phyloP scores from a whole-genome alignment of 2,888 invertebrate species.

The Caenorhabditis panamensis region DNA sequence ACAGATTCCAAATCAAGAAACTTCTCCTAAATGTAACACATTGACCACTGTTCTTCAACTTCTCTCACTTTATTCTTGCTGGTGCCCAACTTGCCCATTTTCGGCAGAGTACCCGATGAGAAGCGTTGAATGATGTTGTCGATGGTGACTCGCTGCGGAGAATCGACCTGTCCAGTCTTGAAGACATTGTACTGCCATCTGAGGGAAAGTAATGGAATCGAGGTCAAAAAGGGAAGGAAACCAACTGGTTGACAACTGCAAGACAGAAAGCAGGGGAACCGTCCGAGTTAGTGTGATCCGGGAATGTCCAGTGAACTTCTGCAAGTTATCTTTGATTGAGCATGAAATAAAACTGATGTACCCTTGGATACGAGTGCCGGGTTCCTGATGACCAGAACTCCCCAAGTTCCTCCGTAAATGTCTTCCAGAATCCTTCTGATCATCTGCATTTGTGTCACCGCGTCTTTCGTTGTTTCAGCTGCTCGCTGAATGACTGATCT shows the following conservation, averaged over 20 bases:
- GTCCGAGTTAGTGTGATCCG: slow-evolving; percentile 77
- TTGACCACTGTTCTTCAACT: too few species aligned
- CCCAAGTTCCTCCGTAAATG: slow-evolving; percentile 81
- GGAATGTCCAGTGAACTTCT: slow-evolving; percentile 81
- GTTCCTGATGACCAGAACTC: slow-evolving; percentile 78
- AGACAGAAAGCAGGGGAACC: slow-evolving; percentile 80
- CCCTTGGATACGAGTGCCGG: slow-evolving; percentile 75
- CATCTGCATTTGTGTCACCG: slow-evolving; percentile 76
- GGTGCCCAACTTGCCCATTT: slow-evolving; percentile 38
- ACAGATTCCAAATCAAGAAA: slow-evolving; percentile 29
- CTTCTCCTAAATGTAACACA: slow-evolving; percentile 39
- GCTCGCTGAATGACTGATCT: slow-evolving; percentile 76
- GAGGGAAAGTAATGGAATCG: slow-evolving; percentile 1
- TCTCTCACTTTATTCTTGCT: slow-evolving; percentile 37
- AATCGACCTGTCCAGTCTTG: slow-evolving; percentile 78
- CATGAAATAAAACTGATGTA: too few species aligned
- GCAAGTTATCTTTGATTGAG: slow-evolving; percentile 1
- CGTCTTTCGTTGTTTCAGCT: slow-evolving; percentile 67
- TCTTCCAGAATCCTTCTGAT: slow-evolving; percentile 80
- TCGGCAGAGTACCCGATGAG: slow-evolving; percentile 58
- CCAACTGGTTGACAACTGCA: slow-evolving; percentile 68
- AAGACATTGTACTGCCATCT: slow-evolving; percentile 81
- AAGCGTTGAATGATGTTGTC: slow-evolving; percentile 73
- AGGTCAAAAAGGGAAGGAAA: slow-evolving; percentile 1
- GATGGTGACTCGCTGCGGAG: slow-evolving; percentile 77